Evolutionary conservation across 2,113 vertebrate species (phyloP).

Genomic region (Paradoxurus hermaphroditus): DNA sequence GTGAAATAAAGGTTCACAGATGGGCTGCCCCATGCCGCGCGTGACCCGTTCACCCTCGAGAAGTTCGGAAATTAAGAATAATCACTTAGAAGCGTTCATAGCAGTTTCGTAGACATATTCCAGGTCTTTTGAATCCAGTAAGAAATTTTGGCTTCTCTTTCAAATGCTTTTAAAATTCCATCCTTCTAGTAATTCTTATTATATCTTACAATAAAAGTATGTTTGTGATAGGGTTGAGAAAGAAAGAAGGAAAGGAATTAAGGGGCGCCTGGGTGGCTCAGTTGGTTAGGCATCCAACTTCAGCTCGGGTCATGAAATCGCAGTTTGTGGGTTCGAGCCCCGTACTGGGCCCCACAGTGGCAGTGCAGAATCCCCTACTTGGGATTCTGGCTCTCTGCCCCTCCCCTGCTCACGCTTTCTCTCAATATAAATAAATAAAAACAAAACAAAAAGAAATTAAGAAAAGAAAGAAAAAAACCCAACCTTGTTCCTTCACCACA

Average conservation of each 20-base stretch:
- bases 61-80: neutral
- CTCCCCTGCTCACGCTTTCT: too few relatives aligned
- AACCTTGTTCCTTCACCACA: neutral
- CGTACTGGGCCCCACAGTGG: too few relatives aligned
- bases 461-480: neutral
- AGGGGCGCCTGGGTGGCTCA: too few relatives aligned
- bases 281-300: too few relatives aligned
- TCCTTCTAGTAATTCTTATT: neutral
- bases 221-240: neutral
- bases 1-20: neutral
- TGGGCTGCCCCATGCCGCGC: fast-evolving
- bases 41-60: neutral
- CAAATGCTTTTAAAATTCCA: neutral
- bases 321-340: too few relatives aligned
- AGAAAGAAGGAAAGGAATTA: neutral
- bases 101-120: neutral
- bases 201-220: neutral
- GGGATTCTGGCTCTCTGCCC: too few relatives aligned
- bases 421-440: too few relatives aligned
- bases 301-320: too few relatives aligned
- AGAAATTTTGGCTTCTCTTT: neutral
- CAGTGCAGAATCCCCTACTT: too few relatives aligned
- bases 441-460: neutral
- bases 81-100: neutral
- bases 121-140: neutral